Base-by-base conservation (phyloP, 2,113 vertebrate genomes). In the Cacatua alba region DNA sequence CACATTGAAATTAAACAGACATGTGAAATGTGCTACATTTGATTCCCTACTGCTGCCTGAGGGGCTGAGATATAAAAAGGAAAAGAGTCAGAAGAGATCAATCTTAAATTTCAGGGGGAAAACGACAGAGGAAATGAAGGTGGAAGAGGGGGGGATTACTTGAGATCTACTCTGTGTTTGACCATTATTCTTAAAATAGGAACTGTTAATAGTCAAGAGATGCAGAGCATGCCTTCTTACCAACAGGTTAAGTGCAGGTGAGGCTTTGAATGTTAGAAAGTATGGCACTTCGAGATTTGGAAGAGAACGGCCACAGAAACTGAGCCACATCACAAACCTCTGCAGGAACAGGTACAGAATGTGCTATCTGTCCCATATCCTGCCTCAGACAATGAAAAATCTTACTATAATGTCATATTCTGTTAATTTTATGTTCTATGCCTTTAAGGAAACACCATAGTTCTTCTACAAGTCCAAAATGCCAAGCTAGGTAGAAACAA, bases 1-100 rank as follows among this genome's bases (percentile, higher is more conserved):
- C 51, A 23, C 1, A 1, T 6, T 82, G 59, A 80, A 88, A 49
- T 70, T 70, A 63, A 41, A 69, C 6, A 75, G 52, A 71, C 26
- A 37, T 11, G 15, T 6, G 9, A 52, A 81, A 81, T 0, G 0
- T 33, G 33, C 35, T 43, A 6, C 13, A 3, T 68, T 25, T 57
- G 19, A 35, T 59, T 72, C 49, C 51, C 49, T 37, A 1, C 23
- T 41, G 51, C 53, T 17, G 6, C 24, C 17, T 19, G 41, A 67
- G 25, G 65, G 16, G 7, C 62, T 57, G 41, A 10, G 35, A 65
- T 39, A 48, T 35, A 64, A 55, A 33, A 80, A 78, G 25, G 25
- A 49, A 48, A 78, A 63, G 0, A 0, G 19, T 23, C 39, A 94
- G 13, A 59, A 55, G 28, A 67, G 23, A 26, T 8, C 6, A 44